Percentiles rank a stretch among this genome's conserved stretches.
Conservation (phyloP, 2,113 vertebrate genomes). For the Vanacampus margaritifer region DNA sequence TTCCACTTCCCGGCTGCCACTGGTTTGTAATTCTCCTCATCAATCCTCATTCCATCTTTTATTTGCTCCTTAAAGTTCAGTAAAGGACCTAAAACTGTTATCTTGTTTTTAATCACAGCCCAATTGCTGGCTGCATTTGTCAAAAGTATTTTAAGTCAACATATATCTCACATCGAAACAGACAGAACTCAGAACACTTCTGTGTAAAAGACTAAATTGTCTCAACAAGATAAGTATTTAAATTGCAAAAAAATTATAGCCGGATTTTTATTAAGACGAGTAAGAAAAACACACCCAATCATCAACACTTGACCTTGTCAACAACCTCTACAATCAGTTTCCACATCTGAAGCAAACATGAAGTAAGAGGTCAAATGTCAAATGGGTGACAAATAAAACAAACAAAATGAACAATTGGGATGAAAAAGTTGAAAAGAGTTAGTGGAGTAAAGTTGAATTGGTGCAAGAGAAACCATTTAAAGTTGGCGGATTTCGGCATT, state of each 20-base stretch:
- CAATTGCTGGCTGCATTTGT: conserved; percentile 45
- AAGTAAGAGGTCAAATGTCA: no score
- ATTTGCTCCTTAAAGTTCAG: conserved; percentile 46
- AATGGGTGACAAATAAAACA: neutral
- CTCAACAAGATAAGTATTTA: conserved; percentile 38
- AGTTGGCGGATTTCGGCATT: conserved; percentile 44
- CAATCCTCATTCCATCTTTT: conserved; percentile 21
- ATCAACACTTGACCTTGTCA: conserved; percentile 55
- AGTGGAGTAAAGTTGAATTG: conserved; percentile 41
- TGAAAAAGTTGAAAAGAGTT: conserved; percentile 59
- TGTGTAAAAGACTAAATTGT: conserved; percentile 18
- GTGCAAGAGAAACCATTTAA: conserved; percentile 50
- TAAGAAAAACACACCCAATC: conserved; percentile 48
- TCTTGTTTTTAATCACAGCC: conserved; percentile 61
- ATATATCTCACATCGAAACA: conserved; percentile 8
- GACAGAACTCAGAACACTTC: conserved; percentile 33
- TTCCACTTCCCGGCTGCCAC: conserved; percentile 12
- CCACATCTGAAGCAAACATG: conserved; percentile 47
- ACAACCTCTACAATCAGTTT: conserved; percentile 33
- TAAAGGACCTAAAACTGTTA: conserved; percentile 44
- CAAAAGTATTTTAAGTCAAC: conserved; percentile 37
- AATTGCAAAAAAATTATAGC: conserved; percentile 43
- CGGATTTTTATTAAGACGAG: conserved; percentile 57
- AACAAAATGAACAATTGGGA: conserved; percentile 17
- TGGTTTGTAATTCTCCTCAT: conserved; percentile 27